A percentile compares a stretch with the other conserved stretches of the same genome.
Conservation (phyloP, 2,797 vertebrate species). For the Vultur gryphus region DNA sequence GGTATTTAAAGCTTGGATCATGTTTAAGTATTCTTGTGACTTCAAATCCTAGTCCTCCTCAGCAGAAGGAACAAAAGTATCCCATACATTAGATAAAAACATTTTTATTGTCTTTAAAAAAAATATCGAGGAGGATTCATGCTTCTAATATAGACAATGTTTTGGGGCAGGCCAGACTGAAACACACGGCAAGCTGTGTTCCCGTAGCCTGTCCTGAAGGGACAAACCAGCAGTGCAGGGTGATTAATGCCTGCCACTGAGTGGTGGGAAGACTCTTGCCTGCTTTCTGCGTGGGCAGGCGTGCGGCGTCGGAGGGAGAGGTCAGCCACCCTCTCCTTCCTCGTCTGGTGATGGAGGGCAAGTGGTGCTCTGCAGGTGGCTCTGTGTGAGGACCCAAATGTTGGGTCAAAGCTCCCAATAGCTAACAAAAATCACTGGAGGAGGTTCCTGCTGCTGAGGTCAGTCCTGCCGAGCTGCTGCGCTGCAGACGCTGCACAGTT, state of each 20-base stretch:
- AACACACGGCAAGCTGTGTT: not conserved
- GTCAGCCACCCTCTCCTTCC: not conserved
- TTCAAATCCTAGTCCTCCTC: not conserved
- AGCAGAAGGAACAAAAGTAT: not conserved
- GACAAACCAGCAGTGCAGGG: not conserved
- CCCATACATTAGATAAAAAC: not conserved
- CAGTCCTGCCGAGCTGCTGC: accelerated
- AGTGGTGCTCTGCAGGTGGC: not conserved
- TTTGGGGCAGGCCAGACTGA: not conserved
- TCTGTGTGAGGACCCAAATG: not conserved
- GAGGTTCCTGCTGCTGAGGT: not conserved
- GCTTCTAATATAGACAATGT: not conserved
- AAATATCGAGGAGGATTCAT: not conserved
- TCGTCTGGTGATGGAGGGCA: not conserved
- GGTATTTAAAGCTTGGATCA: not conserved
- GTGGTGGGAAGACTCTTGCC: not conserved
- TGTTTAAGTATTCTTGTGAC: not conserved
- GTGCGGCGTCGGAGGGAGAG: accelerated
- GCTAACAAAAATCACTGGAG: not conserved
- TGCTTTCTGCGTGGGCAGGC: not conserved
- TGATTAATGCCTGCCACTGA: not conserved
- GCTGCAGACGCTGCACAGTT: accelerated
- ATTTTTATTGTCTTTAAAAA: not conserved
- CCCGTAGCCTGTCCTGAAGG: not conserved
- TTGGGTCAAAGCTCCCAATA: not conserved